Evolutionary conservation across 1,140 invertebrate genomes (phyloP), one percentile per base, ranked within the genome.

Genomic region (Ips typographus): DNA sequence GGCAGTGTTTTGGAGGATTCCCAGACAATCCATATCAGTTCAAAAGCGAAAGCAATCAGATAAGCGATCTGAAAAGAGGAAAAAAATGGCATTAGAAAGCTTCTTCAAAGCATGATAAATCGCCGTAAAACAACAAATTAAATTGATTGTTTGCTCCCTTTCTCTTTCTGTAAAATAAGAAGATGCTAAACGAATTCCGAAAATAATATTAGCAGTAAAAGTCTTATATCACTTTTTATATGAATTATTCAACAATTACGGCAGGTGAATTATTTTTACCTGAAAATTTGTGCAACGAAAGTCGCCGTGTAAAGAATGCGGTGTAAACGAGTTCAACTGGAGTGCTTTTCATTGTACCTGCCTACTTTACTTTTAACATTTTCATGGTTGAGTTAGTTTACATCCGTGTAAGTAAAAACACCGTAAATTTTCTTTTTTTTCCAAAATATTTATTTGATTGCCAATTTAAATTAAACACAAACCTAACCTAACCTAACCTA

Each of bases 11-110:
- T 77, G 72, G 83, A 80, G 0, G 85, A 82, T 76, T 86, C 85
- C 71, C 86, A 78, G 68, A 87, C 83, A 66, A 87, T 83, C 85
- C 85, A 87, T 71, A 86, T 81, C 71, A 87, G 78, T 74, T 87
- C 85, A 75, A 86, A 86, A 47, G 85, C 85, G 57, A 87, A 80
- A 2, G 85, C 85, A 75, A 87, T 85, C 40, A 85, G 80, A 76
- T 86, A 87, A 8, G 85, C 83, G 51, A 86, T 85, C 85, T 87
- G 83, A 6, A 83, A 81, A 80, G 1, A 3, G 22, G 3, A 49
- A 49, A 49, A 22, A 49, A 22, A 49, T 22, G 22, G 22, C 22
- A 22, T 22, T 22, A 22, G 22, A 22, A 22, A 22, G 22, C 22
- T 22, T 22, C 22, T 22, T 22, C 22, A 22, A 22, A 22, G 22